Evolutionary conservation across 2,113 vertebrate genomes (phyloP).

Genomic region (Glareola pratincola): DNA sequence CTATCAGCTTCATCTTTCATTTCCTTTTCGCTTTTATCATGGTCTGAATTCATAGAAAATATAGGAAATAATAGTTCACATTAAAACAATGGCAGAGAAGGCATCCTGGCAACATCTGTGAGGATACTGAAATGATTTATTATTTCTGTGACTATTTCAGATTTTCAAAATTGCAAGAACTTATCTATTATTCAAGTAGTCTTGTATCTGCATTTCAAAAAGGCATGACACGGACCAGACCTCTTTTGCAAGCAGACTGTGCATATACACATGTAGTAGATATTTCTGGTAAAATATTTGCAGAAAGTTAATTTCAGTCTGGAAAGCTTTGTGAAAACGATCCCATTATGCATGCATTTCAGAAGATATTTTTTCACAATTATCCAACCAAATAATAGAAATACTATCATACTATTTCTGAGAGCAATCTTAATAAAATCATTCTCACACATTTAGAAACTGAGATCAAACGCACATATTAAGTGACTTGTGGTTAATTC

Average conservation of each 20-base stretch:
- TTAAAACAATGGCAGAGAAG: constrained; percentile 14
- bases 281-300: not conserved
- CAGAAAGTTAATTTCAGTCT: not conserved
- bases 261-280: not conserved
- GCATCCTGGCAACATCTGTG: not conserved
- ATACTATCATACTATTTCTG: not conserved
- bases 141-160: constrained; percentile 1
- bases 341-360: not conserved
- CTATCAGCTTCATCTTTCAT: constrained; percentile 55
- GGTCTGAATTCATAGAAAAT: not conserved
- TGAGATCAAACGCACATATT: not conserved
- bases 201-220: not conserved
- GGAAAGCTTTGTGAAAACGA: not conserved
- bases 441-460: not conserved
- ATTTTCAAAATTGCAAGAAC: not conserved
- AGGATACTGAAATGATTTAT: not conserved
- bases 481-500: not conserved
- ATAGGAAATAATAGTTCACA: not conserved
- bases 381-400: not conserved
- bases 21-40: constrained; percentile 60
- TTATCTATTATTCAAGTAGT: not conserved
- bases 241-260: not conserved
- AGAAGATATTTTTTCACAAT: not conserved
- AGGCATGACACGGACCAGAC: not conserved
- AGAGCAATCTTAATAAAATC: not conserved